A percentile compares a stretch with the other conserved stretches of the same genome.
Conservation (phyloP, 1,140 invertebrate species). For the Microvelia longipes region DNA sequence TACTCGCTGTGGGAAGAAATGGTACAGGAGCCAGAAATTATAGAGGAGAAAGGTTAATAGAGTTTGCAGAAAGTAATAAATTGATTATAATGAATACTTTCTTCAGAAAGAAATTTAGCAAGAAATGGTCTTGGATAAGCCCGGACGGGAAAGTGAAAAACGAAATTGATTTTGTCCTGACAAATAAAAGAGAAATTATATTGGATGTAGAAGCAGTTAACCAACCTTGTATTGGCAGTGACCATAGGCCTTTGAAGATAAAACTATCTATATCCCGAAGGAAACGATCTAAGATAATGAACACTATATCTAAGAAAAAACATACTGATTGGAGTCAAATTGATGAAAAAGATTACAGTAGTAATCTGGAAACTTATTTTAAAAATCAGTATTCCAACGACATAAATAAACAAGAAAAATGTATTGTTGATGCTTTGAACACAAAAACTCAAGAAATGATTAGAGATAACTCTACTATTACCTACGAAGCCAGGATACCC, state of each 20-base stretch:
- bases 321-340: not conserved
- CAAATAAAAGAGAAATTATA: not conserved
- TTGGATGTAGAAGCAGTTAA: not conserved
- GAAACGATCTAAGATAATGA: not conserved
- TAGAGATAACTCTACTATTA: too few species aligned
- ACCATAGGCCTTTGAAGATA: not conserved
- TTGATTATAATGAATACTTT: conserved; percentile 25
- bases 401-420: not conserved
- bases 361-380: not conserved
- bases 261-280: not conserved
- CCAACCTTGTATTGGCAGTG: not conserved
- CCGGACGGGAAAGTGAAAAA: not conserved
- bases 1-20: too few species aligned
- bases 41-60: too few species aligned
- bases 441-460: too few species aligned
- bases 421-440: too few species aligned
- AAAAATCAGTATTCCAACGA: not conserved
- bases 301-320: not conserved
- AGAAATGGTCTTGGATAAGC: not conserved
- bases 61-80: conserved; percentile 27
- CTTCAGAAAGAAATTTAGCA: conserved; percentile 15
- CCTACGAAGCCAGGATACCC: too few species aligned
- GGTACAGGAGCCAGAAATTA: too few species aligned
- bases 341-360: not conserved
- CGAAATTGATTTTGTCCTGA: not conserved